Conservation (phyloP, 1,140 invertebrate species). For the Mycetomoellerius zeteki region DNA sequence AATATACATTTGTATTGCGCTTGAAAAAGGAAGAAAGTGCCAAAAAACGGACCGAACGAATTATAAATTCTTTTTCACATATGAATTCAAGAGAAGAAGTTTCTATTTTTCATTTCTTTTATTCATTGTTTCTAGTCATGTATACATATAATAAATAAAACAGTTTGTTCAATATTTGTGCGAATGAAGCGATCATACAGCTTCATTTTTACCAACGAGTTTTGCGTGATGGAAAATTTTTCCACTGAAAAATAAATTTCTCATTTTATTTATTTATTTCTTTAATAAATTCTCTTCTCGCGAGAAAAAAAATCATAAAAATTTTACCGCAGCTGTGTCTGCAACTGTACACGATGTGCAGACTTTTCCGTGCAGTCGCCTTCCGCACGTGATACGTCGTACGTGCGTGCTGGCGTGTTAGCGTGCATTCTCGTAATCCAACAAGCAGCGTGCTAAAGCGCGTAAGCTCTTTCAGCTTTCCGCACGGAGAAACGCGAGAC, state of each 20-base stretch:
- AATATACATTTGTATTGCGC: background rate
- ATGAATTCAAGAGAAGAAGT: background rate
- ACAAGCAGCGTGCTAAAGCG: constrained; percentile 43
- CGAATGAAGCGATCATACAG: background rate
- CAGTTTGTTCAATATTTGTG: background rate
- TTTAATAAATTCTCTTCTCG: background rate
- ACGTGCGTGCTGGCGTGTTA: constrained; percentile 46
- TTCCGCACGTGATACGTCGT: constrained; percentile 17
- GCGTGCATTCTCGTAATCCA: constrained; percentile 30
- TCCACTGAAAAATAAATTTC: background rate
- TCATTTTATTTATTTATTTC: constrained; percentile 6
- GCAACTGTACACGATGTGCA: background rate
- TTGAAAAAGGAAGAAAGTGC: background rate
- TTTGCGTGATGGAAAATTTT: background rate
- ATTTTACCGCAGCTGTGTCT: background rate
- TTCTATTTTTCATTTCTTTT: background rate
- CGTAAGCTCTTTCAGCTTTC: constrained; percentile 53
- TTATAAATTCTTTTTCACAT: constrained; percentile 1
- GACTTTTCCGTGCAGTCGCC: background rate
- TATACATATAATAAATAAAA: constrained; percentile 15
- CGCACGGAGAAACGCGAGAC: constrained; percentile 11
- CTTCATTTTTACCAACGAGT: background rate
- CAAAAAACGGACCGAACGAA: background rate
- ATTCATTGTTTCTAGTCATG: constrained; percentile 4
- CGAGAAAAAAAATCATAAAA: constrained; percentile 16